Percentiles rank a stretch among this genome's conserved stretches.
These are phyloP conservation scores for Drosophila tristis DNA, from an alignment of 1,140 invertebrate genomes.

Conservation along the genomic window DNA sequence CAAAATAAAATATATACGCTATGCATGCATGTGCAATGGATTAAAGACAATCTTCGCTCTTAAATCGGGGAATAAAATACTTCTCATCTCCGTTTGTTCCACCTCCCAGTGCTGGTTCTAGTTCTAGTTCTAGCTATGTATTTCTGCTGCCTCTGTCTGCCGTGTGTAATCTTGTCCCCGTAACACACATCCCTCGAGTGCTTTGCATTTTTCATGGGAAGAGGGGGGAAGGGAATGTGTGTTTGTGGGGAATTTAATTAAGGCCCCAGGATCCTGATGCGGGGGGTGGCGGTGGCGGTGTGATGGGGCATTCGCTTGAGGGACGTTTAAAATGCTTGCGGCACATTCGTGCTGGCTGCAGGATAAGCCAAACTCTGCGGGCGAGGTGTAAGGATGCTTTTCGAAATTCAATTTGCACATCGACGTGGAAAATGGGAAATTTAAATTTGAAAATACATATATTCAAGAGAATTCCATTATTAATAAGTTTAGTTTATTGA, in stretches of 20 bases:
- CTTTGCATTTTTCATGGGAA: conserved; percentile 45
- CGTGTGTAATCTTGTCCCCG: conserved; percentile 7
- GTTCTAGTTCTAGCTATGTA: too few species aligned
- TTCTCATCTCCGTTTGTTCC: too few species aligned
- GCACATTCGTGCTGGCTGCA: conserved; percentile 6
- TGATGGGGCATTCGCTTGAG: conserved; percentile 14
- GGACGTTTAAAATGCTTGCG: conserved; percentile 36
- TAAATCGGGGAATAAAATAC: too few species aligned
- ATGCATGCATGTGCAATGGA: too few species aligned
- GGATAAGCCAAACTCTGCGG: conserved; percentile 1
- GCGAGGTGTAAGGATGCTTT: neutral
- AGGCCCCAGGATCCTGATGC: conserved; percentile 27
- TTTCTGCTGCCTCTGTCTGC: conserved; percentile 19
- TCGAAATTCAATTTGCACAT: neutral
- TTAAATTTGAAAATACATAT: neutral
- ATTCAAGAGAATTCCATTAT: neutral
- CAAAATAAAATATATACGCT: too few species aligned
- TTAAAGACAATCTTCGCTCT: too few species aligned
- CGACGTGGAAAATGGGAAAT: neutral
- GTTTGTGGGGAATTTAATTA: conserved; percentile 49
- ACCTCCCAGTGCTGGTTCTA: too few species aligned
- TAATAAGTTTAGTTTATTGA: too few species aligned
- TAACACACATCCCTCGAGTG: conserved; percentile 20
- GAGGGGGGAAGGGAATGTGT: conserved; percentile 18
- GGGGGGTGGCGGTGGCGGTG: neutral